Base-by-base conservation (phyloP, 1,140 invertebrate genomes). In the Phymorhynchus buccinoides region DNA sequence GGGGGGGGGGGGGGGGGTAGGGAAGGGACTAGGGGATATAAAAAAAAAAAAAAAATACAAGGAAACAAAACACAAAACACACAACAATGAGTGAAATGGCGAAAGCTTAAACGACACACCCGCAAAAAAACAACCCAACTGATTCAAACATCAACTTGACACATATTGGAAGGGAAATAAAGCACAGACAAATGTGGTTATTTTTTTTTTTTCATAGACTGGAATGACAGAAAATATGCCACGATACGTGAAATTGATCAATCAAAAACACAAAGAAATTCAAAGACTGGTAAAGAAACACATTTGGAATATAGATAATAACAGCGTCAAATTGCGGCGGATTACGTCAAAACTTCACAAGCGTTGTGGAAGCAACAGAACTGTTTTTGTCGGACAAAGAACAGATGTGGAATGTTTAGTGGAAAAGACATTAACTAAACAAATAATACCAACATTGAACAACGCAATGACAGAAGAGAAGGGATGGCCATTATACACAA, bases 11-110 rank as follows among this genome's bases (percentile, higher is more conserved):
- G 62, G 62, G 62, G 27, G 62, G 9, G 62, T 16, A n/a, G 9
- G 27, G 48, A 52, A 52, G n/a, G 48, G 62, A 66, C 7, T 12
- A 66, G n/a, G n/a, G 27, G 4, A 66, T n/a, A 66, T 4, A 66
- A 66, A 16, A 66, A 66, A 66, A 52, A 22, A 66, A 16, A 66
- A 66, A 7, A n/a, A 66, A 4, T 66, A 66, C 22, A n/a, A n/a
- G n/a, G n/a, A n/a, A n/a, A 66, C 62, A 66, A 66, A 14, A 41
- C 16, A 41, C 37, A 41, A 41, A 16, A 27, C 73, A 75, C 14
- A 41, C 73, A 75, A 7, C 73, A 75, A 71, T 32, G 35, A 71
- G 68, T 35, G 68, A 52, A 52, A 62, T 62, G 56, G 22, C 56
- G 0, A 4, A 22, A 9, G 44, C 18, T 18, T 62, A 62, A 16